Evolutionary conservation across 92 coral and sea anemone species (phyloP).

Genomic region (Actinostola sp.): DNA sequence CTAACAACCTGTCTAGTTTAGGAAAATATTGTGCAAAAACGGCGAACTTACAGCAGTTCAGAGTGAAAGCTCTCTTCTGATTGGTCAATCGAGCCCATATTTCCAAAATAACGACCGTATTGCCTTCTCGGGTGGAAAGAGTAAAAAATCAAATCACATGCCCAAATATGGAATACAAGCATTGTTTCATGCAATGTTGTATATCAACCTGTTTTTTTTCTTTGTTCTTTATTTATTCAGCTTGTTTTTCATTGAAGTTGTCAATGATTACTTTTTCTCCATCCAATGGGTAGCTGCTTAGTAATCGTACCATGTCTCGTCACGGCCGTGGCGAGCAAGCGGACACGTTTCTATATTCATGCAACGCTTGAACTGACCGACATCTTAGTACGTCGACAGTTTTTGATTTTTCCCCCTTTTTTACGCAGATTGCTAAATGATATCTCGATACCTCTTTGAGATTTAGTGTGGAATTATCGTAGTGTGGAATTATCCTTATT

Average conservation of each 20-base stretch:
- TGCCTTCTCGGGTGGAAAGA: neutral
- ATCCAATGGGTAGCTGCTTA: conserved; percentile 7
- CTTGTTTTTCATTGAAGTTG: neutral
- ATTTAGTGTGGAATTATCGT: too few species aligned
- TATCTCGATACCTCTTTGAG: too few species aligned
- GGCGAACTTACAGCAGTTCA: neutral
- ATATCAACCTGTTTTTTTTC: conserved; percentile 3
- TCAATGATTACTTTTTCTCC: neutral
- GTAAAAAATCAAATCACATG: neutral
- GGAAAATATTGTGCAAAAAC: neutral
- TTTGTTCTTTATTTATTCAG: conserved; percentile 2
- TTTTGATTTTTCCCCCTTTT: too few species aligned
- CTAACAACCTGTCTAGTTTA: conserved; percentile 7
- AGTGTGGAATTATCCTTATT: too few species aligned
- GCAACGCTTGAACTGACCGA: neutral
- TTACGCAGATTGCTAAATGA: too few species aligned
- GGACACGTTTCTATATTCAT: conserved; percentile 24
- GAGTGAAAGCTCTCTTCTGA: neutral
- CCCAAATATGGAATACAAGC: neutral
- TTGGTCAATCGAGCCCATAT: neutral
- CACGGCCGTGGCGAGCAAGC: neutral
- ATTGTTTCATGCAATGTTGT: neutral
- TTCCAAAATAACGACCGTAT: neutral
- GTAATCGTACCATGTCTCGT: neutral
- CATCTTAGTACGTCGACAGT: neutral